Conservation (phyloP, 2,888 invertebrate species). For the Leucania comma region DNA sequence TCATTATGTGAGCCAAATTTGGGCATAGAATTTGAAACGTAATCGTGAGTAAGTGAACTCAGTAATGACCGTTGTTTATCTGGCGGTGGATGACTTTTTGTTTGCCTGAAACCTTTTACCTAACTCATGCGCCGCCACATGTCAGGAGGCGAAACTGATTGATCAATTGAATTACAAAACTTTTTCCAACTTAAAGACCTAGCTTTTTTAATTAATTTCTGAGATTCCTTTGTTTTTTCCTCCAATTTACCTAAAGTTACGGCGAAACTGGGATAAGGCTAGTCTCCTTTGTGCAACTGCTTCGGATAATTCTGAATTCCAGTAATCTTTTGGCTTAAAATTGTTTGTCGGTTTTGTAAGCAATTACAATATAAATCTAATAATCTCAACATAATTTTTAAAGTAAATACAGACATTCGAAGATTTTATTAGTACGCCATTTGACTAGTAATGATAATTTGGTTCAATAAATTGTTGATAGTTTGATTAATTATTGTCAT, state of each 20-base stretch:
- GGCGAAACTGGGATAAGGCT: not conserved
- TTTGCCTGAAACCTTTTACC: not conserved
- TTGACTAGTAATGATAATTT: no score
- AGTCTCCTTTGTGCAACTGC: not conserved
- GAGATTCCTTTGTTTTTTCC: not conserved
- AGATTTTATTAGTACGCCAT: no score
- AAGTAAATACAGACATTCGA: no score
- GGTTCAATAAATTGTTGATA: no score
- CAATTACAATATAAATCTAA: no score
- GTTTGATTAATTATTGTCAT: no score
- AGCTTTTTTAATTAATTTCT: not conserved
- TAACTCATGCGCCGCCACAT: not conserved
- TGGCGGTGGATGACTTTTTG: not conserved
- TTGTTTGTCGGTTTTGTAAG: not conserved
- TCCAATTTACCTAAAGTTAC: constrained; percentile 1
- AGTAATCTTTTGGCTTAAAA: not conserved
- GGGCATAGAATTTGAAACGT: not conserved
- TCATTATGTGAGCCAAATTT: not conserved
- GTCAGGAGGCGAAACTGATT: not conserved
- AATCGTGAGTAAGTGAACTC: not conserved
- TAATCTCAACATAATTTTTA: no score
- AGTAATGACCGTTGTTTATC: constrained; percentile 5
- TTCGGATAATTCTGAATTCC: not conserved
- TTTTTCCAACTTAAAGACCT: no score
- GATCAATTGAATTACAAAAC: not conserved